Evolutionary conservation across 2,113 vertebrate genomes (phyloP).

Genomic region (Noctilio leporinus): DNA sequence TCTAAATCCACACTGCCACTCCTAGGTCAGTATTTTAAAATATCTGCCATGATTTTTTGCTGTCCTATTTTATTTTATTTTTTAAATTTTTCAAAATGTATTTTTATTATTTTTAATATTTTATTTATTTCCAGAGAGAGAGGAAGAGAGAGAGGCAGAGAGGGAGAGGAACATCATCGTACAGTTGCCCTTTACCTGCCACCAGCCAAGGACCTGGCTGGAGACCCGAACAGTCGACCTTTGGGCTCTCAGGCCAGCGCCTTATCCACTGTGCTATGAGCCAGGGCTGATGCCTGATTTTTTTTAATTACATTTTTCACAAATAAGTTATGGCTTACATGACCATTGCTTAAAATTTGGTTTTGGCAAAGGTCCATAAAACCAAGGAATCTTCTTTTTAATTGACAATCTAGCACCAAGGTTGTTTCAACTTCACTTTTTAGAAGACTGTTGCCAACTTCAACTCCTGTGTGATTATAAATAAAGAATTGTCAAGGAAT

Average conservation of each 20-base stretch:
- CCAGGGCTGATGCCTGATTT: not conserved
- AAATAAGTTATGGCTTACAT: not conserved
- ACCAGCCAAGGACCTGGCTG: too few relatives aligned
- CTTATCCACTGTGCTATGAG: too few relatives aligned
- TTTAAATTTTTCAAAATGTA: too few relatives aligned
- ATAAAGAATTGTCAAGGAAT: not conserved
- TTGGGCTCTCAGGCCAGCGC: too few relatives aligned
- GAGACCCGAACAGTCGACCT: too few relatives aligned
- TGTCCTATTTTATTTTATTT: not conserved
- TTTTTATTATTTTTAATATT: too few relatives aligned
- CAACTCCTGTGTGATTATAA: not conserved
- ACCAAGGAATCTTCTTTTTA: not conserved
- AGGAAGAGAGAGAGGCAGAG: too few relatives aligned
- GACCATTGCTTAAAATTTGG: not conserved
- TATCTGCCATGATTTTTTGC: not conserved
- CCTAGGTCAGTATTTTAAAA: not conserved
- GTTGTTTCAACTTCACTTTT: not conserved
- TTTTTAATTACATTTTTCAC: not conserved
- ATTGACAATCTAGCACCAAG: not conserved
- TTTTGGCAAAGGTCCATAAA: not conserved
- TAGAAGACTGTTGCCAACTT: not conserved
- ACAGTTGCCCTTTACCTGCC: too few relatives aligned
- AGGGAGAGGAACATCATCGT: too few relatives aligned
- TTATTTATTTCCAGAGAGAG: too few relatives aligned
- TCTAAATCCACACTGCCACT: not conserved